phyloP scores from a whole-genome alignment of 1,140 invertebrate species.

The Eumaeus atala region DNA sequence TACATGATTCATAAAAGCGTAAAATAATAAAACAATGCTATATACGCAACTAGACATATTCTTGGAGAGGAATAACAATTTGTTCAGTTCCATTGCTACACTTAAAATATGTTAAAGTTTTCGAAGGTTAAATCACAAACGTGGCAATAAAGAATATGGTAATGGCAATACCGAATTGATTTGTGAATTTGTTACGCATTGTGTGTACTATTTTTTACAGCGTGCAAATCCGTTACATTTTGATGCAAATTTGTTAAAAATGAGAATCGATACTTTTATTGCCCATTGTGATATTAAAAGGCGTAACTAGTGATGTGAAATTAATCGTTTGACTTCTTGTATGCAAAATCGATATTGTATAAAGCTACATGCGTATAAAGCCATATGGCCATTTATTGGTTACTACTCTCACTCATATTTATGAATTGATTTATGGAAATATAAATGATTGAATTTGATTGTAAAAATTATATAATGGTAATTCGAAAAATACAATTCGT shows the following conservation, averaged over 20 bases:
- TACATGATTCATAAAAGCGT: too few species aligned
- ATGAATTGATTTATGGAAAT: slow-evolving; percentile 28
- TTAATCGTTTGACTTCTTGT: slow-evolving; percentile 22
- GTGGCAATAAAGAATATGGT: slow-evolving; percentile 37
- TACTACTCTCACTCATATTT: background rate
- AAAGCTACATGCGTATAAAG: background rate
- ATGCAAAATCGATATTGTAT: slow-evolving; percentile 16
- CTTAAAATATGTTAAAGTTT: background rate
- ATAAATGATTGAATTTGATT: slow-evolving; percentile 23
- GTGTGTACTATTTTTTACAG: slow-evolving; percentile 35
- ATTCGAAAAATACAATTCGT: background rate
- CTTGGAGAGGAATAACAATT: too few species aligned
- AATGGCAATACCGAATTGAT: slow-evolving; percentile 51
- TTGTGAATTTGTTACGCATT: slow-evolving; percentile 53
- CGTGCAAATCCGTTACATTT: slow-evolving; percentile 55
- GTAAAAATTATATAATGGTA: too few species aligned
- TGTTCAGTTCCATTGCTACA: too few species aligned
- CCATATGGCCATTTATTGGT: background rate
- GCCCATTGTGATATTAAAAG: slow-evolving; percentile 44
- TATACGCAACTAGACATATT: too few species aligned
- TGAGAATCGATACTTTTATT: slow-evolving; percentile 34
- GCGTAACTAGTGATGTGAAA: slow-evolving; percentile 33
- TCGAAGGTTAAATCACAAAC: slow-evolving; percentile 11
- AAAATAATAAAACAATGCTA: too few species aligned
- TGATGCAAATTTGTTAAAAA: slow-evolving; percentile 49